Conservation (phyloP, 1,140 invertebrate genomes). For the Neuroterus valhalla region DNA sequence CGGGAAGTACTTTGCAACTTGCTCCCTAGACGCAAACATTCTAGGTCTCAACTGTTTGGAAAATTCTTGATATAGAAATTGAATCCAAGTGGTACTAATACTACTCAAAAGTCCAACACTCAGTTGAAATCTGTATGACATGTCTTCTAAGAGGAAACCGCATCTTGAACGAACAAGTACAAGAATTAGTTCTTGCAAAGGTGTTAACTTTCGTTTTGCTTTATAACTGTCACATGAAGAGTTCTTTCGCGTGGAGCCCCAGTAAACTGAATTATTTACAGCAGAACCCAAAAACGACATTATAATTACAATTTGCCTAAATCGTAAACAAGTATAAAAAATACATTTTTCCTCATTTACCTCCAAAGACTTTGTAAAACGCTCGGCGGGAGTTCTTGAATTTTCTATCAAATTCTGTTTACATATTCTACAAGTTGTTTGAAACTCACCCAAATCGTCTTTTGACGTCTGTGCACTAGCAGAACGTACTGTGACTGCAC, state of each 20-base stretch:
- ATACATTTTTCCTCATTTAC: constrained; percentile 12
- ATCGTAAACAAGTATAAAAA: constrained; percentile 32
- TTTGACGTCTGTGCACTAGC: not conserved
- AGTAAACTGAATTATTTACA: constrained; percentile 27
- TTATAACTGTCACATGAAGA: not conserved
- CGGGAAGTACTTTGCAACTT: constrained; percentile 32
- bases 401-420: not conserved
- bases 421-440: not conserved
- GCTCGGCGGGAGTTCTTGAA: not conserved
- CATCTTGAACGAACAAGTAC: constrained; percentile 30
- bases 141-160: constrained; percentile 33
- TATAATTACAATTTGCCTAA: not conserved
- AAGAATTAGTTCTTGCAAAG: constrained; percentile 43
- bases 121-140: constrained; percentile 40
- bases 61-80: too few species aligned
- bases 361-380: not conserved
- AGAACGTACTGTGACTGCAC: not conserved
- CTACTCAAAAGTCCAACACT: constrained; percentile 23
- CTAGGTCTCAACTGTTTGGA: constrained; percentile 34
- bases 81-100: constrained; percentile 35
- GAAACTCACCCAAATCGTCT: not conserved
- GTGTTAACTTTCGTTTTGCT: constrained; percentile 29
- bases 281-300: constrained; percentile 2
- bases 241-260: constrained; percentile 18
- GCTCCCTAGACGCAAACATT: constrained; percentile 41